Evolutionary conservation across 2,113 vertebrate species (phyloP).

Genomic region (Chroicocephalus ridibundus): DNA sequence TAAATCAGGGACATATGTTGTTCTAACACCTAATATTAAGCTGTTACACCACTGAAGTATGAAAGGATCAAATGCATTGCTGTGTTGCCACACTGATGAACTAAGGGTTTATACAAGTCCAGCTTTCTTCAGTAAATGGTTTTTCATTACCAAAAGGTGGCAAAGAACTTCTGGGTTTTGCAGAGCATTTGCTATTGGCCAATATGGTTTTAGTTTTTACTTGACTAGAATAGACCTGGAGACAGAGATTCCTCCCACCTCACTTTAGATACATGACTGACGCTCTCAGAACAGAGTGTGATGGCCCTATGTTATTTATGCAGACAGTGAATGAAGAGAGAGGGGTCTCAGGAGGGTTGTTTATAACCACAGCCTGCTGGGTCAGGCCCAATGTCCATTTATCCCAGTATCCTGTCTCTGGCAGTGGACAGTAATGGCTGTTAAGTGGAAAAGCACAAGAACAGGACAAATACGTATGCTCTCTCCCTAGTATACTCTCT

Average conservation of each 20-base stretch:
- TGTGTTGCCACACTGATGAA: background rate
- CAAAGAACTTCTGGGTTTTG: background rate
- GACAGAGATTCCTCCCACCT: background rate
- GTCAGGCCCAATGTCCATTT: background rate
- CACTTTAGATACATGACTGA: background rate
- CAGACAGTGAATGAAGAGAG: background rate
- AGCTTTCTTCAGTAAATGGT: background rate
- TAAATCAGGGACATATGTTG: background rate
- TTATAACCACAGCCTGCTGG: slow-evolving; percentile 8
- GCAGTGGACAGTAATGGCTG: background rate
- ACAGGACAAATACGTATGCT: background rate
- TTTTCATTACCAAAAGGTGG: background rate
- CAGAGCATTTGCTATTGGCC: background rate
- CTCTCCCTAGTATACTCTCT: background rate
- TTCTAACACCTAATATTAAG: background rate
- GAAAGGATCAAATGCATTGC: background rate
- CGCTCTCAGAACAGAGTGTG: background rate
- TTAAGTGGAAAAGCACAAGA: slow-evolving; percentile 23
- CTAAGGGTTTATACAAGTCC: background rate
- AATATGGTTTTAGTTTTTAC: background rate
- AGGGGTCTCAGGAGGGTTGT: background rate
- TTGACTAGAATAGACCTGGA: background rate
- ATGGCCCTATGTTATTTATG: background rate
- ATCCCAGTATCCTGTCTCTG: background rate
- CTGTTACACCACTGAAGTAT: background rate